These are phyloP conservation scores for Dryobota labecula DNA, from an alignment of 2,888 invertebrate genomes.

Conservation along the genomic window DNA sequence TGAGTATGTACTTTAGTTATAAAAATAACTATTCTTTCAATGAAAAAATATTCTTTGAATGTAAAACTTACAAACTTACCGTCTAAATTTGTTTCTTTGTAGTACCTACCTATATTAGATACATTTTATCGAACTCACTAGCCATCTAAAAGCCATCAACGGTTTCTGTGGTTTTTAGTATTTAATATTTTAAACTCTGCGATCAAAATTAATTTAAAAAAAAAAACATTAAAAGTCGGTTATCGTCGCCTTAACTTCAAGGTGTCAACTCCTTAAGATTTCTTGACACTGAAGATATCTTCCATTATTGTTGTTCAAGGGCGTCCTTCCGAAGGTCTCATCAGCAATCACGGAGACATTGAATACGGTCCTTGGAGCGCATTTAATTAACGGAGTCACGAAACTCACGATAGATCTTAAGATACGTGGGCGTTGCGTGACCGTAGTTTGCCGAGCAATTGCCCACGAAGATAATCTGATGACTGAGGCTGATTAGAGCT, in stretches of 20 bases:
- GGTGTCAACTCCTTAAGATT: conserved; percentile 18
- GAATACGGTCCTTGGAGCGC: conserved; percentile 66
- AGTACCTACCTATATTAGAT: too few species aligned
- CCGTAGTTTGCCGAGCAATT: conserved; percentile 68
- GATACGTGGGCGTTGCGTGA: conserved; percentile 69
- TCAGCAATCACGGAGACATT: conserved; percentile 68
- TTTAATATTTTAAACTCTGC: too few species aligned
- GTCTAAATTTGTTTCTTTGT: too few species aligned
- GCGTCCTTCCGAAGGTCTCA: conserved; percentile 51
- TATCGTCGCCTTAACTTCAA: conserved; percentile 26
- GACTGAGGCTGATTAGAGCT: conserved; percentile 59
- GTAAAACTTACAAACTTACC: too few species aligned
- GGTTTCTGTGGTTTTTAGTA: too few species aligned
- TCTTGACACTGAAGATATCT: conserved; percentile 12
- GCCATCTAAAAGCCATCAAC: too few species aligned
- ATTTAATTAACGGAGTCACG: conserved; percentile 76
- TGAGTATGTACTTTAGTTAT: too few species aligned
- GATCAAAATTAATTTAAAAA: too few species aligned
- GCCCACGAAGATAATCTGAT: conserved; percentile 61
- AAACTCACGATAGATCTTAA: conserved; percentile 69
- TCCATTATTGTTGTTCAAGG: conserved; percentile 36
- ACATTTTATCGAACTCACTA: too few species aligned
- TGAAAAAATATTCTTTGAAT: too few species aligned
- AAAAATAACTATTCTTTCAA: too few species aligned
- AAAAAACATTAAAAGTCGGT: too few species aligned